Evolutionary conservation across 2,113 vertebrate species (phyloP), one percentile per base, ranked within the genome.

Genomic region (Gasterosteus aculeatus): DNA sequence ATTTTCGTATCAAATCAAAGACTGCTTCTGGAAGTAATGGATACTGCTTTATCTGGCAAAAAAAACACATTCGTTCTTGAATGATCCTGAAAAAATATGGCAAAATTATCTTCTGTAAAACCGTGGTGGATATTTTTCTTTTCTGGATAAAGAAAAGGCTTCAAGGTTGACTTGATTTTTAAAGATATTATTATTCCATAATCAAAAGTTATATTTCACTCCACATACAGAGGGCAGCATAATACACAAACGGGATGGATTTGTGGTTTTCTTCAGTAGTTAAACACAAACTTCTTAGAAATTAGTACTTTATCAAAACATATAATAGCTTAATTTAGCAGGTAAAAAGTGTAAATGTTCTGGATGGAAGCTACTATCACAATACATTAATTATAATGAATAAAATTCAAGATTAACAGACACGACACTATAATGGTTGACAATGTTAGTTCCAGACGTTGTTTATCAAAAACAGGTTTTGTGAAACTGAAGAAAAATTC

Each of bases 1-100:
- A 7, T 11, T 53, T 10, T 31, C 18, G 12, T 54, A 46, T 72
- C 19, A 67, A 80, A 77, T 41, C 41, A 77, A 57, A 42, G 5
- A 72, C 33, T 10, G n/a, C n/a, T 10, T 46, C 0, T 22, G 14
- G n/a, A 53, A 57, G 3, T 54, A 3, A 39, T 3, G 67, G 10
- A 46, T 62, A 2, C 46, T 18, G 14, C 2, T 78, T 78, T 49
- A 75, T 46, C 29, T 2, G 29, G 35, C 16, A 66, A 8, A 66
- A 49, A 46, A 35, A n/a, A 49, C 46, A 72, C 4, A 62, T 5
- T 22, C 3, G 60, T 60, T 35, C 9, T 46, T 44, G 2, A 31
- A 42, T 53, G 33, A 38, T 7, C 5, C 42, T 42, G 26, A 56
- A 56, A 68, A 54, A 5, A 33, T 33, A 33, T 33, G 33, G 33